Conservation (phyloP, 2,113 vertebrate species). For the Pituophis catenifer region DNA sequence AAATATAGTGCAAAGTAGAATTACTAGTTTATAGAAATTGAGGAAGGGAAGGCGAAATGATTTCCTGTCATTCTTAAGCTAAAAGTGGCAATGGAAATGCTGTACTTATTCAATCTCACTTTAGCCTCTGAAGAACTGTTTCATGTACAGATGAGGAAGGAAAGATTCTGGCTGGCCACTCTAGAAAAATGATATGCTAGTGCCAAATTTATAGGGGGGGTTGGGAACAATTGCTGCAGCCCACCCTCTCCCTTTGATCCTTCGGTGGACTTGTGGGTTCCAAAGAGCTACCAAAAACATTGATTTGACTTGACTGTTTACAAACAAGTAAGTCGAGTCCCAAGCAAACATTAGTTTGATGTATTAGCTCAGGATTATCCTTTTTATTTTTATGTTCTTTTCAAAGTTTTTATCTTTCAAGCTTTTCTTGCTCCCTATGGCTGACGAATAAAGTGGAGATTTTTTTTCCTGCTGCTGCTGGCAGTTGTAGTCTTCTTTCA, state of each 20-base stretch:
- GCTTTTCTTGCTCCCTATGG: background rate
- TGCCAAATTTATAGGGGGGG: background rate
- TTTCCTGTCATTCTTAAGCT: background rate
- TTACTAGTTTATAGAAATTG: background rate
- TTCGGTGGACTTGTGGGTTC: background rate
- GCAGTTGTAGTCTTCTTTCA: background rate
- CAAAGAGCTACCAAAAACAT: conserved; percentile 13
- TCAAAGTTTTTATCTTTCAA: conserved; percentile 18
- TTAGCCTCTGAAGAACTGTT: background rate
- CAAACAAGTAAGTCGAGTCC: conserved; percentile 24
- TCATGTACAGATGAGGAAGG: background rate
- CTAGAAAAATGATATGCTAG: background rate
- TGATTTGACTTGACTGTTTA: conserved; percentile 14
- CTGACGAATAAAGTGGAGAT: background rate
- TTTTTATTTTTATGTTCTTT: conserved; percentile 28
- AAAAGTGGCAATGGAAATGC: background rate
- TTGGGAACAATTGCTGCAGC: background rate
- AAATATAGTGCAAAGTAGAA: background rate
- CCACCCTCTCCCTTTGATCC: background rate
- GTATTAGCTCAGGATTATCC: conserved; percentile 14
- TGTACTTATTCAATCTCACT: background rate
- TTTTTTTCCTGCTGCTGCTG: background rate
- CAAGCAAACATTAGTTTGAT: conserved; percentile 28
- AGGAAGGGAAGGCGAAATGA: background rate
- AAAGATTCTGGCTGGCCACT: background rate